Base-by-base conservation (phyloP, 2,888 invertebrate genomes). In the Spodoptera exigua region DNA sequence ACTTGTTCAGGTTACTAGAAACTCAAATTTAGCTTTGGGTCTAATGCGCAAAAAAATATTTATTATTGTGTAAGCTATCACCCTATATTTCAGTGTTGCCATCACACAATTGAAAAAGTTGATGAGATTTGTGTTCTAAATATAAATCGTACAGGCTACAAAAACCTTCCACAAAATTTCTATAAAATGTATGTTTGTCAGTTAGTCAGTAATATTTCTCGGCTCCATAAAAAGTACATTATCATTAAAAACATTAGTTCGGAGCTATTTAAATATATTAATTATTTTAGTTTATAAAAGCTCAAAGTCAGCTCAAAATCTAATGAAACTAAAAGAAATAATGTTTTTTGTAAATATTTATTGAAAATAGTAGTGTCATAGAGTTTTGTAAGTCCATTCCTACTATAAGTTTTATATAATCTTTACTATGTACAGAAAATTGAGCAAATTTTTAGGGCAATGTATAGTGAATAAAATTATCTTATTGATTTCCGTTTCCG, bases 301-400 rank as follows among this genome's bases (percentile, higher is more conserved):
- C 93, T 93, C 93, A 93, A 94, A 93, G 89, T 86, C 83, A 93
- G 93, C 93, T 94, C 93, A 93, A 93, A 90, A 84, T 72, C 62
- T 70, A 66, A 74, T 65, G 63, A 70, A 70, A 77, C 70, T 65
- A 74, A 75, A 68, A 74, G 68, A 78, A 75, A 76, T 53, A 70
- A 70, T 64, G 61, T 70, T 58, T 76, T 84, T 85, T 91, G 90
- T 91, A 90, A 84, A 91, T 91, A 90, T 81, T 73, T 78, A 76
- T 70, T 78, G 78, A 81, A 78, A 78, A 77, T 58, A 74, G 77
- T 83, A 83, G 81, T 78, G 53, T 56, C 62, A 72, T 81, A 80
- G 68, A 69, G 78, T 78, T 79, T 78, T 85, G 62, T 80, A 82
- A 85, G 84, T 87, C 82, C 90, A 90, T 90, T 90, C 89, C 89